phyloP scores from a whole-genome alignment of 2,888 invertebrate species.

The Lydus trimaculatus region DNA sequence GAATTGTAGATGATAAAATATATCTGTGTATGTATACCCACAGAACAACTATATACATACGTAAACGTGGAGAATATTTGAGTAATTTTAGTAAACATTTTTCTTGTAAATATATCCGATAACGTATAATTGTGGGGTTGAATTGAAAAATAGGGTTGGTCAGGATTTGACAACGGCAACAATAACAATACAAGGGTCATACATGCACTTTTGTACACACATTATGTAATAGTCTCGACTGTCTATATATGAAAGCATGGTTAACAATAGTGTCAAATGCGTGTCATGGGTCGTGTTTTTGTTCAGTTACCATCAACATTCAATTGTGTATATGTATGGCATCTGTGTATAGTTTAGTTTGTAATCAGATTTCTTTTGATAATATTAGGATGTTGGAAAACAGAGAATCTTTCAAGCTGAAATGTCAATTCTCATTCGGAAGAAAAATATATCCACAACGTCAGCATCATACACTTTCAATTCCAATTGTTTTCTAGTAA shows the following conservation, averaged over 20 bases:
- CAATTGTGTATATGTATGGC: constrained; percentile 28
- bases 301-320: constrained; percentile 28
- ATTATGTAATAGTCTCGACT: constrained; percentile 39
- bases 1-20: background rate
- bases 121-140: constrained; percentile 16
- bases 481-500: too few species aligned
- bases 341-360: constrained; percentile 36
- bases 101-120: background rate
- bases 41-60: too few species aligned
- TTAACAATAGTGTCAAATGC: constrained; percentile 38
- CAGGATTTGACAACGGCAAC: background rate
- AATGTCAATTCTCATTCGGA: too few species aligned
- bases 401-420: background rate
- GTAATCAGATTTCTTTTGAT: constrained; percentile 39
- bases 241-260: constrained; percentile 40
- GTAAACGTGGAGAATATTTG: background rate
- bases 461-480: too few species aligned
- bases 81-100: background rate
- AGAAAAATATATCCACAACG: too few species aligned
- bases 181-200: constrained; percentile 17
- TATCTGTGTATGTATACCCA: too few species aligned
- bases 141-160: constrained; percentile 40
- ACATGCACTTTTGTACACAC: constrained; percentile 34
- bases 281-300: constrained; percentile 36
- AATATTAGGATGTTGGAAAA: background rate